Conservation (phyloP, 2,888 invertebrate genomes). For the Morpho deidamia region DNA sequence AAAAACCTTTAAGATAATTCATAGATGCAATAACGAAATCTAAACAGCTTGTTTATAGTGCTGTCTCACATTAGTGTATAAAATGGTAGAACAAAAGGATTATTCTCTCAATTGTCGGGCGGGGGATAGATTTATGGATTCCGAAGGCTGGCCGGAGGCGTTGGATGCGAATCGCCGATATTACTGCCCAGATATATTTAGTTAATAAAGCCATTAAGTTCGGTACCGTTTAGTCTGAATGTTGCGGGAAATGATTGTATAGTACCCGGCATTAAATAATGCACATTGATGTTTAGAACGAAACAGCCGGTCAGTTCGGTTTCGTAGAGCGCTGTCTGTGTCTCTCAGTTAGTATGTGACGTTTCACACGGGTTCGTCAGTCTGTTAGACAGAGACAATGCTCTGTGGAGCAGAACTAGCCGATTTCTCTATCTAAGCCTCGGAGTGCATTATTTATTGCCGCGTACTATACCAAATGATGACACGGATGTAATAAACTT, state of each 20-base stretch:
- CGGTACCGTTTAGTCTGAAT: neutral
- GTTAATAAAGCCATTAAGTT: neutral
- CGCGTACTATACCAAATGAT: neutral
- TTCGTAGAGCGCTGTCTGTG: too few species aligned
- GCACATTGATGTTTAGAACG: too few species aligned
- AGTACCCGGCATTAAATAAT: too few species aligned
- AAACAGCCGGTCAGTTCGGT: too few species aligned
- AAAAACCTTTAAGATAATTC: neutral
- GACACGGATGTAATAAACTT: too few species aligned
- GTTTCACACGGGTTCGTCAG: too few species aligned
- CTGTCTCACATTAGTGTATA: constrained; percentile 7
- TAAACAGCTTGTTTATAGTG: neutral
- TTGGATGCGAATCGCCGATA: neutral
- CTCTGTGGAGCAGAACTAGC: too few species aligned
- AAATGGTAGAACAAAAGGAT: constrained; percentile 11
- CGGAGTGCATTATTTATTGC: too few species aligned
- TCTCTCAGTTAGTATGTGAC: too few species aligned
- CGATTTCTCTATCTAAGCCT: too few species aligned
- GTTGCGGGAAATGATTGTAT: neutral
- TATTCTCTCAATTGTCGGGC: neutral
- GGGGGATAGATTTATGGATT: constrained; percentile 3
- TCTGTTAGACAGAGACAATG: too few species aligned
- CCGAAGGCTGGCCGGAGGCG: neutral
- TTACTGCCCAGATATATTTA: constrained; percentile 3
- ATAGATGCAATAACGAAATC: neutral